Evolutionary conservation across 2,797 vertebrate species (phyloP).

Genomic region (Percopsis omiscomaycus): DNA sequence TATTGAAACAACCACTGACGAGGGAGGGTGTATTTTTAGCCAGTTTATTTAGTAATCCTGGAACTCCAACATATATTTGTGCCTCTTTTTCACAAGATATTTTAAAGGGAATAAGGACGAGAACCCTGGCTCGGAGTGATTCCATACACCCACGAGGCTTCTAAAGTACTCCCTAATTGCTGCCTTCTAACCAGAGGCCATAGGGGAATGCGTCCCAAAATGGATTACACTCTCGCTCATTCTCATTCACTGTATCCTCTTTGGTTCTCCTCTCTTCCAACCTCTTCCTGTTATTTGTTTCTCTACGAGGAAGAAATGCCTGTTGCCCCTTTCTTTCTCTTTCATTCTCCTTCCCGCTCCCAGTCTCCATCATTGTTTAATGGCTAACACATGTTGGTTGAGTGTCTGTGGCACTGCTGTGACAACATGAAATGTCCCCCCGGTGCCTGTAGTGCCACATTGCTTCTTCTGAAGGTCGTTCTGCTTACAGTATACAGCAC

Average conservation of each 20-base stretch:
- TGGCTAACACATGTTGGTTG: slow-evolving; percentile 66
- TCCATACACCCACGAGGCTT: slow-evolving; percentile 47
- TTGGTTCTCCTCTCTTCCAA: slow-evolving; percentile 6
- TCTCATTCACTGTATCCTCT: slow-evolving; percentile 31
- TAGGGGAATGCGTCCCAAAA: slow-evolving; percentile 75
- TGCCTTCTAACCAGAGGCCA: slow-evolving; percentile 61
- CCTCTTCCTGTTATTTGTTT: slow-evolving; percentile 31
- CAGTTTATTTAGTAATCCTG: slow-evolving; percentile 65
- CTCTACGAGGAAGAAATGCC: slow-evolving; percentile 1
- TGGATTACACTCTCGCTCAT: slow-evolving; percentile 65
- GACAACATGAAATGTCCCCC: slow-evolving; percentile 53
- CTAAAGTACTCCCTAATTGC: slow-evolving; percentile 71
- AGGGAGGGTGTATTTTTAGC: slow-evolving; percentile 56
- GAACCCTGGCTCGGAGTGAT: slow-evolving; percentile 46
- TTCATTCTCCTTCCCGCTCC: slow-evolving; percentile 50
- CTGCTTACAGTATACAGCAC: slow-evolving; percentile 60
- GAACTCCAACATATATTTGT: slow-evolving; percentile 70
- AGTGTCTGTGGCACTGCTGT: slow-evolving; percentile 49
- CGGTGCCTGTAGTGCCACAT: slow-evolving; percentile 30
- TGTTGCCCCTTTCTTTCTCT: slow-evolving; percentile 36
- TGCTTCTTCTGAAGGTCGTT: slow-evolving; percentile 42
- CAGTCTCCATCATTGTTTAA: slow-evolving; percentile 54
- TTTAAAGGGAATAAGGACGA: slow-evolving; percentile 58
- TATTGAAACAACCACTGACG: slow-evolving; percentile 41
- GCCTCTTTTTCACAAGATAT: slow-evolving; percentile 56